Evolutionary conservation across 2,888 invertebrate genomes (phyloP).

Genomic region (Drosophila cognata): DNA sequence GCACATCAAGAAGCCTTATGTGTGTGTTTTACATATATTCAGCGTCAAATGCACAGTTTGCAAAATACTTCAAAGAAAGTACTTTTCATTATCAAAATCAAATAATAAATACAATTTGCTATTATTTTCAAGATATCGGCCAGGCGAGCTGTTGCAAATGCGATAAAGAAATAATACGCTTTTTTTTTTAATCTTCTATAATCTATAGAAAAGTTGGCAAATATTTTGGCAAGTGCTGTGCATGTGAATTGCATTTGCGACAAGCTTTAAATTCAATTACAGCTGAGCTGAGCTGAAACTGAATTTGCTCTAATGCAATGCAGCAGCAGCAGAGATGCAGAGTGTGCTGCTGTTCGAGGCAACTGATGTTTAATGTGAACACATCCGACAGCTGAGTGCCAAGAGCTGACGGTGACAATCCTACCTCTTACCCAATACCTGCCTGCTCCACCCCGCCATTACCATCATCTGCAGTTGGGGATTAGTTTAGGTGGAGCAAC

Average conservation of each 20-base stretch:
- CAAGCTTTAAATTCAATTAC: conserved; percentile 39
- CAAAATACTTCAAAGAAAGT: neutral
- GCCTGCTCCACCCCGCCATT: neutral
- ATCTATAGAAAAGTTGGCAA: neutral
- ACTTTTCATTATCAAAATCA: neutral
- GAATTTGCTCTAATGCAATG: conserved; percentile 36
- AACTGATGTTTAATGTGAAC: conserved; percentile 44
- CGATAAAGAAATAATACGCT: neutral
- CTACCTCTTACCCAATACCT: neutral
- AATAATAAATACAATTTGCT: neutral
- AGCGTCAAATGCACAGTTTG: neutral
- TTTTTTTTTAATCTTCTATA: neutral
- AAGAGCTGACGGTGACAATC: neutral
- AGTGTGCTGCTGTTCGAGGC: neutral
- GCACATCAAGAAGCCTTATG: neutral
- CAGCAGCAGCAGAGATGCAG: neutral
- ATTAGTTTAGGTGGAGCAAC: neutral
- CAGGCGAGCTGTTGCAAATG: neutral
- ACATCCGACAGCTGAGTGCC: conserved; percentile 7
- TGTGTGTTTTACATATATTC: neutral
- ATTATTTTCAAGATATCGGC: neutral
- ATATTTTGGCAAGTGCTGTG: conserved; percentile 6
- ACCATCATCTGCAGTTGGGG: neutral
- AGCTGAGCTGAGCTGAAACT: conserved; percentile 26
- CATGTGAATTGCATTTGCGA: conserved; percentile 44